Conservation (phyloP, 1,140 invertebrate genomes). For the Myzus persicae region DNA sequence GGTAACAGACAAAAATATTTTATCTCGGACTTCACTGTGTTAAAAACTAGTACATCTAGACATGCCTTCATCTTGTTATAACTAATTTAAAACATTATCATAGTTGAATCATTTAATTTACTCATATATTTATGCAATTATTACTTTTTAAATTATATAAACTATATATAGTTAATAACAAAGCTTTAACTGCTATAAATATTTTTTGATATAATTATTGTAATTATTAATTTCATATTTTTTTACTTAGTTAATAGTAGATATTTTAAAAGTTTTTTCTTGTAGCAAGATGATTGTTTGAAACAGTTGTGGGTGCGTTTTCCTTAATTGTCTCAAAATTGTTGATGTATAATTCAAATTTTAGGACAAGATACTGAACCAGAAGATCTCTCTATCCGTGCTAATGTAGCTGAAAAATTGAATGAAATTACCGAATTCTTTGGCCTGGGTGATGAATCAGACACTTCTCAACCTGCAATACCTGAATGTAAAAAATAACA, state of each 20-base stretch:
- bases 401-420: not conserved
- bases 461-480: slow-evolving; percentile 35
- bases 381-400: slow-evolving; percentile 39
- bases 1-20: slow-evolving; percentile 12
- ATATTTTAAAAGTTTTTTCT: not conserved
- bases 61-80: slow-evolving; percentile 33
- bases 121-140: not conserved
- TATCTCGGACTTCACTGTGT: slow-evolving; percentile 12
- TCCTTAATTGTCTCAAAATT: not conserved
- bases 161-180: not conserved
- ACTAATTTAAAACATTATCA: slow-evolving; percentile 3
- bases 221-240: not conserved
- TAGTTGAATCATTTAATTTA: not conserved
- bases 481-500: slow-evolving; percentile 29
- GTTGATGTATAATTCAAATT: slow-evolving; percentile 28
- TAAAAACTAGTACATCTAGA: slow-evolving; percentile 30
- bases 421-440: not conserved
- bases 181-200: not conserved
- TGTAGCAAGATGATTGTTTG: slow-evolving; percentile 17
- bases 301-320: not conserved
- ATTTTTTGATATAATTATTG: not conserved
- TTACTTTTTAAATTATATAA: not conserved
- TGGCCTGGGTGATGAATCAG: slow-evolving; percentile 30
- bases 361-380: slow-evolving; percentile 52
- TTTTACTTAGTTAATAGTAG: not conserved